These are phyloP conservation scores for Sorex araneus DNA, from an alignment of 2,113 vertebrate genomes.

Conservation along the genomic window DNA sequence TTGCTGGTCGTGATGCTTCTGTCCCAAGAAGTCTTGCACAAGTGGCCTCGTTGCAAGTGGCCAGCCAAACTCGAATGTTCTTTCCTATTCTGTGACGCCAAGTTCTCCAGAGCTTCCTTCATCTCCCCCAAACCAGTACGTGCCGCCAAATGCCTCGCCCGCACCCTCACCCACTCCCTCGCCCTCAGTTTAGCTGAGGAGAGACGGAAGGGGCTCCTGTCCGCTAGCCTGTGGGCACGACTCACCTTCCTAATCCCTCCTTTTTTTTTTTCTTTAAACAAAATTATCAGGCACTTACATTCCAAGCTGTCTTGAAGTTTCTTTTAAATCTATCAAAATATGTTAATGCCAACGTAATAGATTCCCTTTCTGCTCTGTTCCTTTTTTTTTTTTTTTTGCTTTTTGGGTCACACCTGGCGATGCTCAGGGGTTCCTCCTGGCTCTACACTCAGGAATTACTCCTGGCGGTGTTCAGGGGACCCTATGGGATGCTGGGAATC, in stretches of 20 bases:
- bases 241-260: background rate
- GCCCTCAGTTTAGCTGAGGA: background rate
- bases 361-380: background rate
- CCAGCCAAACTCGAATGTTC: slow-evolving; percentile 53
- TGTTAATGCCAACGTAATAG: background rate
- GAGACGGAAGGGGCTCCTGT: no score
- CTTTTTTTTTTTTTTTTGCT: no score
- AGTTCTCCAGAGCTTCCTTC: slow-evolving; percentile 17
- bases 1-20: slow-evolving; percentile 54
- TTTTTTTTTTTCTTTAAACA: slow-evolving; percentile 54
- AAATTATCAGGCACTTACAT: slow-evolving; percentile 31
- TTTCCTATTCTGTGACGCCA: slow-evolving; percentile 51
- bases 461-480: no score
- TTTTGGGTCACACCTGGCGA: no score
- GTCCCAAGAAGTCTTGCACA: slow-evolving; percentile 60
- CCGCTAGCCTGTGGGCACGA: background rate
- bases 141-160: slow-evolving; percentile 55
- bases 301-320: slow-evolving; percentile 42
- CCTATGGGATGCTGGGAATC: no score
- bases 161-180: background rate
- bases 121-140: slow-evolving; percentile 51
- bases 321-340: slow-evolving; percentile 60
- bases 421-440: no score
- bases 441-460: no score
- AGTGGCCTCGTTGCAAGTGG: slow-evolving; percentile 60